Percentiles rank a stretch among this genome's conserved stretches.
Evolutionary conservation across 2,797 vertebrate species (phyloP).

Genomic region (Spinus olivaceus): DNA sequence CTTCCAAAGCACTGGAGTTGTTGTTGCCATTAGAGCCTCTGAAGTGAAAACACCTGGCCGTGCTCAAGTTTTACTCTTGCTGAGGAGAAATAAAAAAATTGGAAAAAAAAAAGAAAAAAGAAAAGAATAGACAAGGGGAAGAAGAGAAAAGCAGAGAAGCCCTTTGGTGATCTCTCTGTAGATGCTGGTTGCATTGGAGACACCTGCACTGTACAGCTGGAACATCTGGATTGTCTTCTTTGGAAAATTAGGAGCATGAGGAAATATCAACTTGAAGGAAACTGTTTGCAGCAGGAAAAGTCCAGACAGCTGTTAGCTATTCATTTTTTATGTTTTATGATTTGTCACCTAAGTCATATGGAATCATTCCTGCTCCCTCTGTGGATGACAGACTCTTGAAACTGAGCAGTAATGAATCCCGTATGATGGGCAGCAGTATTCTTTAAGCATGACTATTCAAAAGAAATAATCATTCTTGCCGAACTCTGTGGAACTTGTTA

Average conservation of each 20-base stretch:
- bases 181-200: neutral
- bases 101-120: neutral
- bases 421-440: constrained; percentile 43
- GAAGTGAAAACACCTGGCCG: constrained; percentile 74
- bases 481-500: constrained; percentile 21
- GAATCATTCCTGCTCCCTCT: constrained; percentile 51
- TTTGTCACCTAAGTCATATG: constrained; percentile 60
- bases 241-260: neutral
- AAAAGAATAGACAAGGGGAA: neutral
- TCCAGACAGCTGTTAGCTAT: constrained; percentile 46
- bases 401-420: constrained; percentile 35
- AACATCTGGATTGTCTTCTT: constrained; percentile 48
- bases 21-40: constrained; percentile 54
- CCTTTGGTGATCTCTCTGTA: neutral
- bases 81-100: neutral
- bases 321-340: constrained; percentile 53
- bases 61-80: constrained; percentile 28
- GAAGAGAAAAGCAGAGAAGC: neutral
- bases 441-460: constrained; percentile 41
- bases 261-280: constrained; percentile 48
- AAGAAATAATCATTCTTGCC: constrained; percentile 30
- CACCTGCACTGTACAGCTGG: neutral
- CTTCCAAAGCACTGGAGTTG: constrained; percentile 73
- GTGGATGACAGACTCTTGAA: constrained; percentile 37
- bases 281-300: constrained; percentile 29